Conservation (phyloP, 2,888 invertebrate species). For the Eurytoma californica region DNA sequence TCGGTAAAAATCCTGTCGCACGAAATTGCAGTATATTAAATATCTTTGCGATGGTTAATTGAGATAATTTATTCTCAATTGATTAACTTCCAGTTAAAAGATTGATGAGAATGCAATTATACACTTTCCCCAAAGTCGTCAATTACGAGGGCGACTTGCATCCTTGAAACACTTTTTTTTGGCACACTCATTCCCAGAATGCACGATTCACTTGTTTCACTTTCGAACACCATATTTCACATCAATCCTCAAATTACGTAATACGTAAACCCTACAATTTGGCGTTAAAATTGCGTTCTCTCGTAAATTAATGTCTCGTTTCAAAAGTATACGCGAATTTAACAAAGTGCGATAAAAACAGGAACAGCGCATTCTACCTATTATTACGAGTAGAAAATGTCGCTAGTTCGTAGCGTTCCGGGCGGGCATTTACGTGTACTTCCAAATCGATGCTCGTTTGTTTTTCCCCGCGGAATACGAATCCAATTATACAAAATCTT, state of each 20-base stretch:
- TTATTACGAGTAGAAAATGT: too few relatives aligned
- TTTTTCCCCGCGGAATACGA: not conserved
- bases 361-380: too few relatives aligned
- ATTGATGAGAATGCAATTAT: conserved; percentile 24
- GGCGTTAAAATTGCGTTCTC: too few relatives aligned
- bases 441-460: not conserved
- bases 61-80: conserved; percentile 8
- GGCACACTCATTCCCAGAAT: conserved; percentile 21
- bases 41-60: not conserved
- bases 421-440: not conserved
- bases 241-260: conserved; percentile 34
- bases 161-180: conserved; percentile 36
- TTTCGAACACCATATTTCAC: conserved; percentile 23
- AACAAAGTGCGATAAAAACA: too few relatives aligned
- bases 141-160: conserved; percentile 30
- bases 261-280: not conserved
- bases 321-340: not conserved
- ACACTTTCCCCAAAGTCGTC: conserved; percentile 36
- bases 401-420: not conserved
- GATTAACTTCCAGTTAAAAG: conserved; percentile 17
- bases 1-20: not conserved
- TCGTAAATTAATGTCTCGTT: not conserved
- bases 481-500: conserved; percentile 32
- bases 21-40: not conserved
- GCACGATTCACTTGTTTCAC: conserved; percentile 29